These are phyloP conservation scores for Luperina testacea DNA, from an alignment of 2,888 invertebrate genomes.

Conservation along the genomic window DNA sequence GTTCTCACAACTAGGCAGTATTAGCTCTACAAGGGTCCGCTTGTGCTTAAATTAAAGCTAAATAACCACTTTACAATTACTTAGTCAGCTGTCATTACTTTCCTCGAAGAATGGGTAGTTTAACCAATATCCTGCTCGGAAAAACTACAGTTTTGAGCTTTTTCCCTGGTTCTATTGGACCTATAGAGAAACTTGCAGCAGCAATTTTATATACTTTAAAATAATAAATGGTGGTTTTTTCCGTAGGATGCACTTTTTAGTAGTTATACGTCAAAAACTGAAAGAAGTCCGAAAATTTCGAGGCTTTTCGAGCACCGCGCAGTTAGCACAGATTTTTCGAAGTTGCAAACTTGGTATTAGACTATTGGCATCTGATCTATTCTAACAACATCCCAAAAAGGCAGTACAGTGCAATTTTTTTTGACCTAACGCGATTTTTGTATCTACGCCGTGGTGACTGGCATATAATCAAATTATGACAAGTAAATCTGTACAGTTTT, in stretches of 20 bases:
- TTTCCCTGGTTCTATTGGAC: no score
- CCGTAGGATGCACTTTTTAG: neutral
- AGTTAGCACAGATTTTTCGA: neutral
- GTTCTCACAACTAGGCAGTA: neutral
- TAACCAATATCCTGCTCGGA: neutral
- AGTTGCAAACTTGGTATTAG: neutral
- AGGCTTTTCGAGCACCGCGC: neutral
- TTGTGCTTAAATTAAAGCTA: no score
- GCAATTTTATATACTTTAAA: neutral
- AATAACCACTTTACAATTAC: neutral
- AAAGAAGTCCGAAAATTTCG: neutral
- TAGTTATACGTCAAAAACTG: neutral
- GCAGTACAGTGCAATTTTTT: neutral
- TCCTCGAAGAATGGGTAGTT: neutral
- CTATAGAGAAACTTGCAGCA: no score
- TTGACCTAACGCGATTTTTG: neutral
- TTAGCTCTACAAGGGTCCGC: neutral
- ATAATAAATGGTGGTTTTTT: no score
- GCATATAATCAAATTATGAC: neutral
- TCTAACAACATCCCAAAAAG: neutral
- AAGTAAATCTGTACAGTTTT: neutral
- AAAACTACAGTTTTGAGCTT: neutral
- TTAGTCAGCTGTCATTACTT: neutral
- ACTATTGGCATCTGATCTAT: neutral
- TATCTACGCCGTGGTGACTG: neutral